A percentile compares a stretch with the other conserved stretches of the same genome.
These are phyloP conservation scores for Shinisaurus crocodilurus DNA, from an alignment of 2,113 vertebrate genomes.

Conservation along the genomic window DNA sequence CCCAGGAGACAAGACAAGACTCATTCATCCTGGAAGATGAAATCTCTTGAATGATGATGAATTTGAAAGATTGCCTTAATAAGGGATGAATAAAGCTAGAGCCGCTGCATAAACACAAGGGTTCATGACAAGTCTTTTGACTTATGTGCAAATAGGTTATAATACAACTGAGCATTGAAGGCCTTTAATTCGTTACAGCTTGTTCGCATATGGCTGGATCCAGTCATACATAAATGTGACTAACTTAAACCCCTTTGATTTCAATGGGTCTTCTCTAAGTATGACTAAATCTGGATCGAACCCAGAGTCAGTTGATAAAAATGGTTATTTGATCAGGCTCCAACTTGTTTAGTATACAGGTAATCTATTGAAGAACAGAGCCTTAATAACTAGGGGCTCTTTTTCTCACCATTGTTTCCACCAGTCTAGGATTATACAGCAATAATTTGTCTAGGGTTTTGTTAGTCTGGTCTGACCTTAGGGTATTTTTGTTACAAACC, in stretches of 20 bases:
- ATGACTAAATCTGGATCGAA: too few relatives aligned
- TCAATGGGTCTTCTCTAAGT: too few relatives aligned
- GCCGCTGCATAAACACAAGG: too few relatives aligned
- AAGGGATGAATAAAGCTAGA: not conserved
- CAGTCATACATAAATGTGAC: not conserved
- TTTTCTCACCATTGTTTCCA: not conserved
- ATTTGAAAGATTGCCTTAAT: not conserved
- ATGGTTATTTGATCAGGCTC: not conserved
- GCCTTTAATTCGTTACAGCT: not conserved
- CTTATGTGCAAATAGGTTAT: not conserved
- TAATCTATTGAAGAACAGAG: not conserved
- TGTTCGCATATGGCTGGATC: too few relatives aligned
- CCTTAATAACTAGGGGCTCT: not conserved
- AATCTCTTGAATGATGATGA: not conserved
- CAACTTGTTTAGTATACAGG: not conserved
- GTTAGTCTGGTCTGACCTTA: too few relatives aligned
- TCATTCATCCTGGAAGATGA: not conserved
- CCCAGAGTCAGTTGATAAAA: too few relatives aligned
- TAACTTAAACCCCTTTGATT: too few relatives aligned
- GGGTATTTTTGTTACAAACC: not conserved
- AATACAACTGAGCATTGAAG: not conserved
- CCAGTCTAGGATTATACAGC: too few relatives aligned
- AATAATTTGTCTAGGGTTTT: too few relatives aligned
- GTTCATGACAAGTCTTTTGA: not conserved
- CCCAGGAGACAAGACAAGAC: too few relatives aligned